These are phyloP conservation scores for Pomatorhinus ruficollis DNA, from an alignment of 2,113 vertebrate genomes.

Conservation along the genomic window DNA sequence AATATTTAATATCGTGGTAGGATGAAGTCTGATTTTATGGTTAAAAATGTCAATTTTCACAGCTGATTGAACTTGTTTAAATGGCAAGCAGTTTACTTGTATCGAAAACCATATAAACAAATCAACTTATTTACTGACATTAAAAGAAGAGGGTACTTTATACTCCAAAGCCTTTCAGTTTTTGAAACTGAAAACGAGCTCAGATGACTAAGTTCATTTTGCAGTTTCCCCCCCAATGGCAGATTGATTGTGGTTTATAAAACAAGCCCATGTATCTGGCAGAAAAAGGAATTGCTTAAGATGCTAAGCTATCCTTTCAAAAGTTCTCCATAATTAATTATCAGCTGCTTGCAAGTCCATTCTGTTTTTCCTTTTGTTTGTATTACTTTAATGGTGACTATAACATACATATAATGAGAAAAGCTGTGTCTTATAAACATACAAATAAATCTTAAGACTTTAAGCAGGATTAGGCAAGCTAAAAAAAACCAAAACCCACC, in stretches of 20 bases:
- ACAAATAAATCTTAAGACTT: constrained; percentile 59
- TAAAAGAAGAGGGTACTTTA: constrained; percentile 47
- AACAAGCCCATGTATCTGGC: constrained; percentile 57
- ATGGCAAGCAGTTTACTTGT: constrained; percentile 67
- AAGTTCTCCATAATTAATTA: constrained; percentile 63
- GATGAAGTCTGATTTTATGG: constrained; percentile 71
- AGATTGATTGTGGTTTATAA: constrained; percentile 63
- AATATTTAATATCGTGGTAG: constrained; percentile 72
- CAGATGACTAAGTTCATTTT: constrained; percentile 50
- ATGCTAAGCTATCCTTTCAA: constrained; percentile 48
- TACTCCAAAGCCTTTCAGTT: constrained; percentile 36
- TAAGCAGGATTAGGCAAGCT: constrained; percentile 51
- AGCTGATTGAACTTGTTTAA: constrained; percentile 71
- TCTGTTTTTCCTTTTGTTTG: constrained; percentile 49
- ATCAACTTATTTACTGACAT: constrained; percentile 71
- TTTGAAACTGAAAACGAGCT: constrained; percentile 50
- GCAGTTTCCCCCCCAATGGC: not conserved
- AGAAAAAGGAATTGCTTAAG: constrained; percentile 57
- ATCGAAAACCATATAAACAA: constrained; percentile 66
- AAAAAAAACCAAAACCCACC: not conserved
- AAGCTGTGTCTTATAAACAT: constrained; percentile 46
- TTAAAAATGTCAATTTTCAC: constrained; percentile 72
- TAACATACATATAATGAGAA: constrained; percentile 34
- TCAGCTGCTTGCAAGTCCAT: constrained; percentile 45
- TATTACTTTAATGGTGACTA: constrained; percentile 27